Base-by-base conservation (phyloP, 2,113 vertebrate genomes). In the Paralichthys olivaceus region DNA sequence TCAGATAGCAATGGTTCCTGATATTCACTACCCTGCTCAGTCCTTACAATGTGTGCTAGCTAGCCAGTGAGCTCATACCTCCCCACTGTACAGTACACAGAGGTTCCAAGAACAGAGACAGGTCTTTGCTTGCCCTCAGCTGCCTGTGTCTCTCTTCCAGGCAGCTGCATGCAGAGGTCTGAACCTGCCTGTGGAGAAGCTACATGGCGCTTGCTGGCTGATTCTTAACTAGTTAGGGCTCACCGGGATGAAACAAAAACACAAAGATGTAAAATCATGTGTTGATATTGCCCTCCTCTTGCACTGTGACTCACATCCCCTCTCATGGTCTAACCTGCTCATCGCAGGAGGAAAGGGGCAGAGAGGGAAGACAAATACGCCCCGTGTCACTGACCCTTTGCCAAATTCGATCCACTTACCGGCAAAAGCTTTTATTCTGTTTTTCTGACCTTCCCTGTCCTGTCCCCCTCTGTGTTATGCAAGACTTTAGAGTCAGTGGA, bases 51-150 rank as follows among this genome's bases (percentile, higher is more conserved):
- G 25, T 66, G 53, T 72, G 67, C 60, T 47, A 72, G 77, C 69
- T 29, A 76, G 70, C 63, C 64, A 71, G 64, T 70, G 80, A 90
- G 65, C 63, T 84, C 79, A 80, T 61, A 80, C 49, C 72, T 72
- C 62, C 64, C 57, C 54, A 54, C 60, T 74, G 66, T 79, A 80
- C 75, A 84, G 74, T 66, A 76, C 72, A 64, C 57, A 57, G 62
- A 69, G 62, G 60, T 76, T 72, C 72, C 67, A 69, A 68, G 25
- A 85, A 69, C 67, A 61, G 62, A 71, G 83, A 78, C 93, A 93
- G 87, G 94, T 93, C 89, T 86, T 88, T 89, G 87, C 94, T 85
- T 94, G 94, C 84, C 92, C 80, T 58, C 66, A 55, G 12, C 75
- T 77, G 67, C 69, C 83, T 84, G 59, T 20, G 55, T 70, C 81